Conservation (phyloP, 2,888 invertebrate genomes). For the Andrena marginata region DNA sequence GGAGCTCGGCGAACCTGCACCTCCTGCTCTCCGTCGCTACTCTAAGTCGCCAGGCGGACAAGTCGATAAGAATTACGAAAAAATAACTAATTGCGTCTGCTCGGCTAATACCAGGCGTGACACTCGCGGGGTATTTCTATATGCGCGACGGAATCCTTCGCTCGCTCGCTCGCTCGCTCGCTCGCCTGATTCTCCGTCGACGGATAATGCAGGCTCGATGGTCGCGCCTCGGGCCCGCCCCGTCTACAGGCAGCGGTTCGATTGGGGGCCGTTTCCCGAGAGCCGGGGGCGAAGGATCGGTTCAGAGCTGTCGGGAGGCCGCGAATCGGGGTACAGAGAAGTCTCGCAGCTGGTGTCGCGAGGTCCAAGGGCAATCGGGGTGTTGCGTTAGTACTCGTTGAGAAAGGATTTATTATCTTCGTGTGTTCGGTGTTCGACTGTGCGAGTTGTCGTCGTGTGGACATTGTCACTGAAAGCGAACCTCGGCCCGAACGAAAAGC, state of each 20-base stretch:
- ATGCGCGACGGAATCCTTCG: constrained; percentile 6
- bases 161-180: constrained; percentile 25
- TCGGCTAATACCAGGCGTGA: constrained; percentile 48
- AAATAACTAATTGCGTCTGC: constrained; percentile 49
- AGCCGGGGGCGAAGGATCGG: background rate
- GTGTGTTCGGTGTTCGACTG: constrained; percentile 5
- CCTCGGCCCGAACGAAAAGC: constrained; percentile 28
- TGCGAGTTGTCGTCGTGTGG: constrained; percentile 38
- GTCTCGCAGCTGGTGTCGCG: background rate
- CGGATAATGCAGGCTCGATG: constrained; percentile 41
- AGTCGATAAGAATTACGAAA: constrained; percentile 29
- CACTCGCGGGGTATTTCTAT: constrained; percentile 7
- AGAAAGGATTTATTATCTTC: background rate
- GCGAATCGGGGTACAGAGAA: background rate
- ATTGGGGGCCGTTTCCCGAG: background rate
- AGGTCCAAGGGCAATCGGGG: background rate
- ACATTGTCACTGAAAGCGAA: constrained; percentile 16
- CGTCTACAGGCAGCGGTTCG: background rate
- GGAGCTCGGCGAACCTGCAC: background rate
- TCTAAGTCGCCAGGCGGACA: constrained; percentile 48
- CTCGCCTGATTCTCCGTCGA: constrained; percentile 13
- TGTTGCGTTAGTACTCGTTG: background rate
- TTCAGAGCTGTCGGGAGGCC: background rate
- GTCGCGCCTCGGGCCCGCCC: background rate
- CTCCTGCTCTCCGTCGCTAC: constrained; percentile 21